Base-by-base conservation (phyloP, 2,113 vertebrate species). In the Phainopepla nitens region DNA sequence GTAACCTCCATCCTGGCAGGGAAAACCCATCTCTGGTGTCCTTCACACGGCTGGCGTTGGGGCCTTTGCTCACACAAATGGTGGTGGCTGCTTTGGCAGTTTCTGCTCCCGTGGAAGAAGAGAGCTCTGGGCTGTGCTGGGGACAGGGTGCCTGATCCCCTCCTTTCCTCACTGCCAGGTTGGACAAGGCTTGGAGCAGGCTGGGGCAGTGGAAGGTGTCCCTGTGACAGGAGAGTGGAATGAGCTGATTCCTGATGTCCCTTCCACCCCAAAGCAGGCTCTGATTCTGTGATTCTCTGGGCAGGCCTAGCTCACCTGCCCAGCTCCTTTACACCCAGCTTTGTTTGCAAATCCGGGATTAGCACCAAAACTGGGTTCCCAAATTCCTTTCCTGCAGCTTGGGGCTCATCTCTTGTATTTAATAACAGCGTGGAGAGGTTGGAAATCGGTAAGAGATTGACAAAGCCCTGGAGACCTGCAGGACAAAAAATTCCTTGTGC, bases 381-480 rank as follows among this genome's bases (percentile, higher is more conserved):
- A 8, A 12, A 1, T 31, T 44, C 27, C 15, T 50, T 16, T 15
- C 27, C 29, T 31, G 6, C 58, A 72, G 41, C 49, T 51, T 8
- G 28, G 47, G 39, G 17, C 33, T 90, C 39, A 11, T 27, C 13
- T 33, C 36, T 54, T 24, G 35, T 24, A 4, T 82, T 80, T 47
- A 70, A 58, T 47, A 45, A 13, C 4, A 4, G 10, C 0, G 0
- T 9, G 33, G 33, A 27, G 41, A 8, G 12, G 5, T 29, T n/a
- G 2, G 15, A 22, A 70, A 62, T 23, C 4, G 27, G 17, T 45
- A 29, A 2, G 42, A 12, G 49, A 21, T 44, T 2, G 6, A 29
- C 64, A n/a, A 66, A 80, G 41, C 36, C 62, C 39, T 6, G n/a
- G 82, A 70, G 82, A 69, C 13, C 45, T 35, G 33, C 54, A 39